phyloP scores from a whole-genome alignment of 2,113 vertebrate genomes.

The Platysternon megacephalum region DNA sequence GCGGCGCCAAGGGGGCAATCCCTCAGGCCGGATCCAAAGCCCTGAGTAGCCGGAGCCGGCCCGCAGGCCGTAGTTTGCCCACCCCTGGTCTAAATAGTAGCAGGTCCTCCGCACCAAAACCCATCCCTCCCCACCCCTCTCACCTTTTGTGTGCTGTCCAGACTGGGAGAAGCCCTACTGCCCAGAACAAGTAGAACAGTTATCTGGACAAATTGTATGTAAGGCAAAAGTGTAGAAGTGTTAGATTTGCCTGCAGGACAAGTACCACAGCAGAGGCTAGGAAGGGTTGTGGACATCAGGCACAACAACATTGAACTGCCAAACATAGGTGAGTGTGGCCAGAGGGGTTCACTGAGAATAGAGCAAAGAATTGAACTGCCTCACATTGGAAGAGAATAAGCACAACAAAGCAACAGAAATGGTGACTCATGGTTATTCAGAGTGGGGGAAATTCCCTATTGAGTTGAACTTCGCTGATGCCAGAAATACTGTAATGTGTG shows the following conservation, averaged over 20 bases:
- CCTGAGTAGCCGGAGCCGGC: no score
- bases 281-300: not conserved
- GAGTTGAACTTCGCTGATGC: no score
- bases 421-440: no score
- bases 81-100: no score
- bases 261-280: not conserved
- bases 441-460: no score
- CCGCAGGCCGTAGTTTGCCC: no score
- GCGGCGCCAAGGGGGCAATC: no score
- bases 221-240: not conserved
- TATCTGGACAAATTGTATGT: not conserved
- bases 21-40: no score
- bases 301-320: not conserved
- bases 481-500: not conserved
- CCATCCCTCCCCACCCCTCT: not conserved
- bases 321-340: not conserved
- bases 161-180: not conserved
- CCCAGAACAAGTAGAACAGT: not conserved
- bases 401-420: no score
- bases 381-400: not conserved
- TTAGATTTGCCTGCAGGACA: not conserved
- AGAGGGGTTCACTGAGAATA: not conserved
- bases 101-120: not conserved
- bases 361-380: not conserved
- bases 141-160: not conserved